Evolutionary conservation across 2,113 vertebrate genomes (phyloP).

Genomic region (Silurus meridionalis): DNA sequence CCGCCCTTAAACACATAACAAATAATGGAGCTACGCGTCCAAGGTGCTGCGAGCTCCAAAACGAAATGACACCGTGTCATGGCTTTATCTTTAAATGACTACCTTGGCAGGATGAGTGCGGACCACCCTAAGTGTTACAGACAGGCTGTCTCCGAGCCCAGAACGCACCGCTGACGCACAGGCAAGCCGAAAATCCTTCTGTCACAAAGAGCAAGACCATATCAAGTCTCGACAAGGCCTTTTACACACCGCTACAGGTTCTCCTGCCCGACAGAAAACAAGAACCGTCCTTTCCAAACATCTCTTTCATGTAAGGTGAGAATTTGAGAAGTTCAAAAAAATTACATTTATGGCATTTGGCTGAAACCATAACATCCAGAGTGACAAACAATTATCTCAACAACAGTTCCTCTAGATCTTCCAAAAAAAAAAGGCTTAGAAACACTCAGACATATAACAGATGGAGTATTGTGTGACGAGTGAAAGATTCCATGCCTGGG

Average conservation of each 20-base stretch:
- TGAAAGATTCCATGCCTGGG: background rate
- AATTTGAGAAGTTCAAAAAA: background rate
- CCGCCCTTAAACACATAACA: background rate
- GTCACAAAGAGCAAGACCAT: slow-evolving; percentile 36
- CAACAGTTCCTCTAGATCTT: no score
- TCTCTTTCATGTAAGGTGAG: background rate
- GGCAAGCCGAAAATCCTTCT: slow-evolving; percentile 42
- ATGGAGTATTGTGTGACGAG: background rate
- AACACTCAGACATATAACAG: background rate
- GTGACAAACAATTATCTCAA: no score
- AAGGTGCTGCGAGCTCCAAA: slow-evolving; percentile 22
- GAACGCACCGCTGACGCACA: slow-evolving; percentile 45
- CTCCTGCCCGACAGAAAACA: slow-evolving; percentile 6
- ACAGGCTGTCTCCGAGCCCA: slow-evolving; percentile 43
- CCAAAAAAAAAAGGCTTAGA: background rate
- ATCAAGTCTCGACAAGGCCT: slow-evolving; percentile 53
- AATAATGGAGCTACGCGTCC: background rate
- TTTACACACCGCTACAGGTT: slow-evolving; percentile 14
- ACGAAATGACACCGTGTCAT: slow-evolving; percentile 34
- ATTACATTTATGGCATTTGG: background rate
- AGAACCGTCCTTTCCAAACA: background rate
- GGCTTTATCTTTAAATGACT: slow-evolving; percentile 48
- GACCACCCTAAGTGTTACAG: slow-evolving; percentile 50
- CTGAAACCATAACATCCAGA: no score
- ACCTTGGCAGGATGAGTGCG: slow-evolving; percentile 33